Evolutionary conservation across 1,140 invertebrate genomes (phyloP).

Genomic region (Brachionus rubens): DNA sequence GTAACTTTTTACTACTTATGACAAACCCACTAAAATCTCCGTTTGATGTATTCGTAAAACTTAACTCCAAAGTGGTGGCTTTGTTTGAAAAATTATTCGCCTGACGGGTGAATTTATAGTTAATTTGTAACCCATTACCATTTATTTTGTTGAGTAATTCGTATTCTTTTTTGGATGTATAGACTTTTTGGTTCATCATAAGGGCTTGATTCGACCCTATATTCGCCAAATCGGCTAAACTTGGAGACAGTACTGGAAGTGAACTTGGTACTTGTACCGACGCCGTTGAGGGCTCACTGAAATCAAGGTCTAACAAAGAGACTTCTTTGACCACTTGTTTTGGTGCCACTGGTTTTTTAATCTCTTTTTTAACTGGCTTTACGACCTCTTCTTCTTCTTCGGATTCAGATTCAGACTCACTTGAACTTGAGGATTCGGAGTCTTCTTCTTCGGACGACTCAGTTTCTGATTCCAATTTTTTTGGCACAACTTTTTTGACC

Average conservation of each 20-base stretch:
- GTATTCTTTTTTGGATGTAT: constrained; percentile 65
- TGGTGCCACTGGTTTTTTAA: constrained; percentile 23
- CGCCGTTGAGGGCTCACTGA: constrained; percentile 40
- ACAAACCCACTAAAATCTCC: constrained; percentile 71
- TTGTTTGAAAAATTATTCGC: constrained; percentile 55
- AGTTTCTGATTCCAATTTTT: not conserved
- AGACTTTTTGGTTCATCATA: constrained; percentile 53
- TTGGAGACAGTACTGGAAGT: constrained; percentile 21
- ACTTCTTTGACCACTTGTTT: constrained; percentile 60
- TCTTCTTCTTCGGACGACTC: not conserved
- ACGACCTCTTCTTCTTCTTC: constrained; percentile 50
- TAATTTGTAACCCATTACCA: constrained; percentile 72
- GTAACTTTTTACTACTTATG: constrained; percentile 62
- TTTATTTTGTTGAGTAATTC: constrained; percentile 77
- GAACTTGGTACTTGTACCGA: not conserved
- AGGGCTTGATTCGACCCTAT: not conserved
- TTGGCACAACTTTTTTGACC: not conserved
- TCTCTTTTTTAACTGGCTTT: constrained; percentile 56
- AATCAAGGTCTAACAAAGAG: constrained; percentile 75
- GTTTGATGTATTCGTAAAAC: constrained; percentile 71
- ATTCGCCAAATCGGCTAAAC: constrained; percentile 39
- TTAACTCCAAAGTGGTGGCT: constrained; percentile 79
- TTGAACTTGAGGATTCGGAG: constrained; percentile 28
- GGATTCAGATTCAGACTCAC: constrained; percentile 43
- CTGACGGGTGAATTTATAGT: constrained; percentile 66